Evolutionary conservation across 2,113 vertebrate genomes (phyloP), one percentile per base, ranked within the genome.

Genomic region (Clarias macrocephalus): DNA sequence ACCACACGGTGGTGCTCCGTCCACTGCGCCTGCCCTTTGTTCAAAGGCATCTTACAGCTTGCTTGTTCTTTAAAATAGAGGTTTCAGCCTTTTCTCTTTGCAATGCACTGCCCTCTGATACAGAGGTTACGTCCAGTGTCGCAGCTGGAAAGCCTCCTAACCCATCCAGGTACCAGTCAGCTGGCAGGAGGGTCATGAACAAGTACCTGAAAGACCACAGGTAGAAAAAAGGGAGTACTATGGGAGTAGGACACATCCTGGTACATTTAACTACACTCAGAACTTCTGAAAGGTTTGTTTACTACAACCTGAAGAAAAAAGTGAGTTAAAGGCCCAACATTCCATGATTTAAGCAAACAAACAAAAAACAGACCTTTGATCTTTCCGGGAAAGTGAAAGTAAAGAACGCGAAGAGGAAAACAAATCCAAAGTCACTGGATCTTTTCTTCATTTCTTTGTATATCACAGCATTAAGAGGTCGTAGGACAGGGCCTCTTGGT

Each of bases 71-170:
- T 77, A 42, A 79, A 81, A 60, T 8, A 3, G 57, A 65, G 48
- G 75, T 16, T 48, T 54, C 68, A 19, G 42, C 15, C 59, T 62
- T 57, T 57, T 52, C 2, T 42, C 83, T 86, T 37, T 28, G 79
- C 85, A 83, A 77, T 30, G 66, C 66, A 86, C 86, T 63, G 77
- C 76, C 85, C 89, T 92, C 89, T 92, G 91, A 92, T 92, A 89
- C 92, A 92, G 90, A 92, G 91, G 89, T 90, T 87, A 88, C 85
- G 23, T 82, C 60, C 81, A 82, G 57, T 72, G 88, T 73, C 72
- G 85, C 85, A 81, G 81, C 54, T 54, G 81, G 77, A 79, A 65
- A 65, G 80, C 87, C 83, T 81, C 76, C 60, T 72, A 48, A 33
- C 59, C 60, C 82, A 59, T 87, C 82, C 48, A 23, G 25, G 68